Evolutionary conservation across 2,888 invertebrate genomes (phyloP), one percentile per base, ranked within the genome.

Genomic region (Malacosoma neustria): DNA sequence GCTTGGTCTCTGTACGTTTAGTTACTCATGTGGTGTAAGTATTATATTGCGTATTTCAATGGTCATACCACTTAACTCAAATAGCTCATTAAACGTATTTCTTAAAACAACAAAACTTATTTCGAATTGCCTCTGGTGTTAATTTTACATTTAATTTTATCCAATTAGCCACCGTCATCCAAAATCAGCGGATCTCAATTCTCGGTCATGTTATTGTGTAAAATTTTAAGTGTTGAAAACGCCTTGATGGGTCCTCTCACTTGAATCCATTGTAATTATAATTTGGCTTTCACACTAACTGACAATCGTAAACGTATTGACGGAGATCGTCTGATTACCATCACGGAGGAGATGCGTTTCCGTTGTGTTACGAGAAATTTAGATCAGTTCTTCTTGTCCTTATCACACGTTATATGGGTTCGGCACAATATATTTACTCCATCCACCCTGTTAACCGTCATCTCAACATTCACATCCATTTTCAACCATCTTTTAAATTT

Each of bases 231-330:
- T 22, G 22, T 22, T 22, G 9, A 22, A 22, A 22, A 22, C 9
- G 5, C 22, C 22, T 22, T 4, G 22, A 22, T 22, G 22, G 6
- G 22, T 54, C 48, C 43, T 54, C 48, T 46, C 54, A 38, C 34
- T 34, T 34, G 30, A 4, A n/a, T 7, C 11, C 14, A 36, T 36
- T 36, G 34, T 34, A 36, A 33, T 29, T 36, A 11, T 22, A 39
- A 35, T 34, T 34, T 39, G 41, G 57, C 68, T 63, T 69, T 67
- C 70, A 60, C 62, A 54, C 59, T 45, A 45, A 42, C 46, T 40
- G 50, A 59, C 61, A 46, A 59, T 59, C 61, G 56, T 66, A 54
- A 69, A 57, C 38, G 54, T 41, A 43, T 30, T 37, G 46, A 35
- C 43, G 48, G 48, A 41, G 50, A 51, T 57, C 61, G 61, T 64